Percentiles rank a stretch among this genome's conserved stretches.
Evolutionary conservation across 2,113 vertebrate species (phyloP).

Genomic region (Meriones unguiculatus): DNA sequence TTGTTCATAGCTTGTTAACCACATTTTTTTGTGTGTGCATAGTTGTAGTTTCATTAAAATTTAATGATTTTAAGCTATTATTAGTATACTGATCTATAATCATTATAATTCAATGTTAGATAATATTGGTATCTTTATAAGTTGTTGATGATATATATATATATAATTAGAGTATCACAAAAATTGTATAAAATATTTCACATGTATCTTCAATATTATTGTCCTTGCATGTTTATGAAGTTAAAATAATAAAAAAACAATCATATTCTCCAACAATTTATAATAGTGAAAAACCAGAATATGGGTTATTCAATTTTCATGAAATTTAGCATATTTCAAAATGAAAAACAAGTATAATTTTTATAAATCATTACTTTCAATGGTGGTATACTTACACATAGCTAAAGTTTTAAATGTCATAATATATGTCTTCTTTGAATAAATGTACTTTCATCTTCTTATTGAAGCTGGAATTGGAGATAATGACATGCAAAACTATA

Average conservation of each 20-base stretch:
- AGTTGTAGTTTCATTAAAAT: not conserved
- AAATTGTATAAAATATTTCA: not conserved
- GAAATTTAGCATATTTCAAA: not conserved
- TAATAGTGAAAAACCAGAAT: not conserved
- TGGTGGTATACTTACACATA: too few relatives aligned
- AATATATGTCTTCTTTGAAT: not conserved
- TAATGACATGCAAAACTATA: not conserved
- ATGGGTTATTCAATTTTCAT: not conserved
- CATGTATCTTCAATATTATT: not conserved
- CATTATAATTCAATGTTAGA: not conserved
- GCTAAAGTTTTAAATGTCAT: too few relatives aligned
- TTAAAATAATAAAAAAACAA: not conserved
- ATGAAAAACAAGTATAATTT: too few relatives aligned
- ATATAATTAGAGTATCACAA: too few relatives aligned
- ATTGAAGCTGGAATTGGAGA: not conserved
- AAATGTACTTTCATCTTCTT: not conserved
- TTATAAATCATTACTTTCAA: too few relatives aligned
- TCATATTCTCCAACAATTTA: not conserved
- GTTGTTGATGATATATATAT: not conserved
- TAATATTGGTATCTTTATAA: not conserved
- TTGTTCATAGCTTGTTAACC: not conserved
- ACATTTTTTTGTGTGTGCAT: not conserved
- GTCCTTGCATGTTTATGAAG: rapidly evolving
- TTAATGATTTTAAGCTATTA: not conserved
- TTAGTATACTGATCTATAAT: not conserved